These are phyloP conservation scores for Tenthredo mesomela DNA, from an alignment of 2,888 invertebrate species.

Conservation along the genomic window DNA sequence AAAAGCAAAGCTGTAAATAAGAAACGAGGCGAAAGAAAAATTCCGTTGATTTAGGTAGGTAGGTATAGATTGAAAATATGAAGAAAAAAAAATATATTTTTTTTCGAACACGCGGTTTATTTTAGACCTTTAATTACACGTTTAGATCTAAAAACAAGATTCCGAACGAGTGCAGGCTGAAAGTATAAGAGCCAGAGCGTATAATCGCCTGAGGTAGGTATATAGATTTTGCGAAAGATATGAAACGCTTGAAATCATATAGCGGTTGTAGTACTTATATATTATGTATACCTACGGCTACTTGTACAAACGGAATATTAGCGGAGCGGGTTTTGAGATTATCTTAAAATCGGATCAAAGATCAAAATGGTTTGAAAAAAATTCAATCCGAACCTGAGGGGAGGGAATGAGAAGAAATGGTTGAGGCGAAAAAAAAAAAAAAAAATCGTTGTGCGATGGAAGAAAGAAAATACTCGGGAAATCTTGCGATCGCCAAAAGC, in stretches of 20 bases:
- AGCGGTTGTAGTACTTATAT: neutral
- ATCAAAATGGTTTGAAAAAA: neutral
- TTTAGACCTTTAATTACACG: neutral
- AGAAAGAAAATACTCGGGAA: too few species aligned
- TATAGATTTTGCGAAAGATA: neutral
- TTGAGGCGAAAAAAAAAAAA: too few species aligned
- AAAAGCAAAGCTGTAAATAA: neutral
- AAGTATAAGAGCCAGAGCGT: neutral
- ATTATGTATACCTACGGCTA: too few species aligned
- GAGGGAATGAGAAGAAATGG: neutral
- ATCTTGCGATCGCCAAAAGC: neutral
- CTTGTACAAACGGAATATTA: conserved; percentile 12
- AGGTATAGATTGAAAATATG: neutral
- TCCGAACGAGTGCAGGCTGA: neutral
- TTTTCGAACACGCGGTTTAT: neutral
- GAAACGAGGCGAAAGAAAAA: neutral
- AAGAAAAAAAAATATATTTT: neutral
- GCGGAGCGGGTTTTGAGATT: neutral
- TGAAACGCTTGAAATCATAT: conserved; percentile 1
- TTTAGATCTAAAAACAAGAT: neutral
- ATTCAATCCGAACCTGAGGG: neutral
- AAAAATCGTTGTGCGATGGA: neutral
- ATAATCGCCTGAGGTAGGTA: neutral
- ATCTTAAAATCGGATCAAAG: conserved; percentile 31
- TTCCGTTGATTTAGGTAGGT: neutral